Base-by-base conservation (phyloP, 2,888 invertebrate genomes). In the Xanthia icteritia region DNA sequence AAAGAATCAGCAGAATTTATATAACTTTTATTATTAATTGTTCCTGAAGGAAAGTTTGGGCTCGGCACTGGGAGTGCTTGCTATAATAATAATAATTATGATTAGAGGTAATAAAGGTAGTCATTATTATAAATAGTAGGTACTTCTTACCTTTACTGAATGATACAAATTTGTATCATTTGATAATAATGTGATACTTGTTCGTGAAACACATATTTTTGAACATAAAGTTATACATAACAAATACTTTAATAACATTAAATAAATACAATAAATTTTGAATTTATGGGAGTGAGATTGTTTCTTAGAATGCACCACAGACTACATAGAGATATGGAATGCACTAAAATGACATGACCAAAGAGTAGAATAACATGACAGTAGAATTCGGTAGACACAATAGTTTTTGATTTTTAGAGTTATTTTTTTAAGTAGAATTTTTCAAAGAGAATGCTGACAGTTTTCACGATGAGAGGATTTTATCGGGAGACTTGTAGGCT, bases 161-260 rank as follows among this genome's bases (percentile, higher is more conserved):
- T 27, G 1, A 27, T 5, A 11, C 20, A 8, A 31, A 17, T 9
- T 15, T 9, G 5, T 63, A 31, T 36, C 1, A 76, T 71, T 78
- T 36, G 3, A 13, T 48, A 51, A 23, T 9, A 51, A 36, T 60
- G 1, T 45, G 36, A n/a, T 80, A 42, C n/a, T 60, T 69, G n/a
- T n/a, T 31, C 58, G 1, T 64, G 73, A 76, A n/a, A 42, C 64
- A 72, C 73, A 74, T 74, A 73, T 13, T 60, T 70, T 69, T 61
- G 54, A 76, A 73, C 36, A 76, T 65, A 70, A 36, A 58, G 66
- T 58, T 5, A 68, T 23, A n/a, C 70, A 67, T 31, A 85, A 39
- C n/a, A 80, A 70, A 60, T 42, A 73, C 66, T 80, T 73, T 11
- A 36, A 48, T 60, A 74, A 71, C 84, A 77, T 81, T n/a, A 61